Base-by-base conservation (phyloP, 2,797 vertebrate genomes). In the Vireo griseus region DNA sequence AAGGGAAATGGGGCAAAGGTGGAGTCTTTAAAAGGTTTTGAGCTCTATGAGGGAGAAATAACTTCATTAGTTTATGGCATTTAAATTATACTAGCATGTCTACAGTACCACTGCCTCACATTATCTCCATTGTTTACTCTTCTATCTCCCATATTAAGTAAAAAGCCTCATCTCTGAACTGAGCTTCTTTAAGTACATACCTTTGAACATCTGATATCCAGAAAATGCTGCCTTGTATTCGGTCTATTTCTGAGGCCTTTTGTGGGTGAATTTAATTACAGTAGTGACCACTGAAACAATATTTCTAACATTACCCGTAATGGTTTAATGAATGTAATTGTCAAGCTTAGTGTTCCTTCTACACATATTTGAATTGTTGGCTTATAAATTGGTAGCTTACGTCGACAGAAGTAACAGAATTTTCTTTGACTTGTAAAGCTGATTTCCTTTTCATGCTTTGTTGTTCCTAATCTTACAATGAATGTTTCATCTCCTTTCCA, bases 91-190 rank as follows among this genome's bases (percentile, higher is more conserved):
- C 47, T 94, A 78, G 86, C 65, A 88, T 93, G 52, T 72, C 75
- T 90, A 7, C 95, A 78, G 92, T 84, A 63, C 75, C 74, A 91
- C 82, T 84, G 42, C 80, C 73, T 93, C 74, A 86, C 47, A 44
- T 85, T 87, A 83, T 65, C 88, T 94, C 73, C 16, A 79, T 66
- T 94, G 91, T 35, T 35, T 94, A 79, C 57, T 92, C 67, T 96
- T 66, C 73, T 88, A 26, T 94, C 63, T 92, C 63, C 26, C 52
- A 50, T 78, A 69, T 81, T 95, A 83, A 86, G 62, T 62, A 72
- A 90, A 90, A 91, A 79, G 48, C 2, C 3, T 84, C 29, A 90
- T 94, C 33, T 94, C 79, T 84, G 45, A 90, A 90, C 55, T 82
- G 51, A 88, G 13, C 58, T 89, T 75, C 67, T 89, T 80, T 86